Evolutionary conservation across 1,140 invertebrate genomes (phyloP).

Genomic region (Scaptomyza pallida): DNA sequence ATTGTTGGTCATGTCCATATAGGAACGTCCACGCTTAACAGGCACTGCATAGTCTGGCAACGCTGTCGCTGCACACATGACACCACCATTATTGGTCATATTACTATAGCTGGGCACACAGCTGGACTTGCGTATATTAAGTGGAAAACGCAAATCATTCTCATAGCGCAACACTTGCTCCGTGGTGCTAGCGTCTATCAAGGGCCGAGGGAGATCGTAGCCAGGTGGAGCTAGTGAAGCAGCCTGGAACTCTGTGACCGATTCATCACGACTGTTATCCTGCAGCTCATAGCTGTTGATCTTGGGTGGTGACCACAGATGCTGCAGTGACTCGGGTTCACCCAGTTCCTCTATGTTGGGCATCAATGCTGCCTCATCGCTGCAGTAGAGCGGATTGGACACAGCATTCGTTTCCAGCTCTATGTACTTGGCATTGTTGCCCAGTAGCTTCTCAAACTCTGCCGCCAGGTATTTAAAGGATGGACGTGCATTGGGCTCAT

Average conservation of each 20-base stretch:
- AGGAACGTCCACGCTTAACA: slow-evolving; percentile 75
- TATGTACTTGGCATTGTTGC: slow-evolving; percentile 90
- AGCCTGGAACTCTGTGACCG: slow-evolving; percentile 54
- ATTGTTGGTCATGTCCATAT: slow-evolving; percentile 82
- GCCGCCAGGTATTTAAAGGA: slow-evolving; percentile 89
- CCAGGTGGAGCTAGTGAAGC: slow-evolving; percentile 61
- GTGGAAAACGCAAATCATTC: slow-evolving; percentile 78
- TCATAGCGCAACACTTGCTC: slow-evolving; percentile 79
- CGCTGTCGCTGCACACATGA: slow-evolving; percentile 19
- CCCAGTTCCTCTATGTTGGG: slow-evolving; percentile 48
- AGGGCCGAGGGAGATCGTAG: slow-evolving; percentile 77
- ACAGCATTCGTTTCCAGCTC: slow-evolving; percentile 84
- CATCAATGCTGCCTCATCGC: slow-evolving; percentile 63
- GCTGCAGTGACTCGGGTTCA: slow-evolving; percentile 69
- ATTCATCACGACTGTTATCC: slow-evolving; percentile 70
- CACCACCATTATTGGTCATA: slow-evolving; percentile 52
- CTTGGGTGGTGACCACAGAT: slow-evolving; percentile 77
- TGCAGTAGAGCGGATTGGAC: slow-evolving; percentile 81
- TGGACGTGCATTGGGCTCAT: slow-evolving; percentile 89
- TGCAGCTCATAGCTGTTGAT: slow-evolving; percentile 67
- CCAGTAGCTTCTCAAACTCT: slow-evolving; percentile 88
- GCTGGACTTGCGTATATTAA: slow-evolving; percentile 77
- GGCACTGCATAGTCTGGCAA: slow-evolving; percentile 74
- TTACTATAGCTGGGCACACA: slow-evolving; percentile 69
- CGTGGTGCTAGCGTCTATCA: slow-evolving; percentile 68